Conservation (phyloP, 2,888 invertebrate genomes). For the Pollenia angustigena region DNA sequence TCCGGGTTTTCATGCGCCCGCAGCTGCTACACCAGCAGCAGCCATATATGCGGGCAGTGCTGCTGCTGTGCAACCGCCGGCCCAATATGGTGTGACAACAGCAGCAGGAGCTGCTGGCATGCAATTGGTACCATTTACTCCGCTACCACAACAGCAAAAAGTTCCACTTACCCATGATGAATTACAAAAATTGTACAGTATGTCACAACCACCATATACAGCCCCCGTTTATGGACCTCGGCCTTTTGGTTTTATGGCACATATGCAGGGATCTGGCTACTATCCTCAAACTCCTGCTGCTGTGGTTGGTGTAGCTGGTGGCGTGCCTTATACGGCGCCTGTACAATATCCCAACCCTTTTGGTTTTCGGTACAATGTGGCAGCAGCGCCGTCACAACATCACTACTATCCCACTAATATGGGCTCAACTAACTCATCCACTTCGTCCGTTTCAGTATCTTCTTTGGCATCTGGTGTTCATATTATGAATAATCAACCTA, state of each 20-base stretch:
- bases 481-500: slow-evolving; percentile 32
- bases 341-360: slow-evolving; percentile 75
- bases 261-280: slow-evolving; percentile 30
- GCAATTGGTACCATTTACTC: slow-evolving; percentile 81
- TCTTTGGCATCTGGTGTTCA: slow-evolving; percentile 35
- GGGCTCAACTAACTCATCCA: slow-evolving; percentile 27
- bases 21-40: slow-evolving; percentile 44
- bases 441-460: slow-evolving; percentile 31
- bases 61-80: slow-evolving; percentile 65
- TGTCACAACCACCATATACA: slow-evolving; percentile 77
- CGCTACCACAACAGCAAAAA: slow-evolving; percentile 79
- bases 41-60: slow-evolving; percentile 69
- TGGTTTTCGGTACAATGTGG: slow-evolving; percentile 76
- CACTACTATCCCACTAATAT: slow-evolving; percentile 43
- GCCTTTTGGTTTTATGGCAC: slow-evolving; percentile 72
- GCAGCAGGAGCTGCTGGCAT: slow-evolving; percentile 75
- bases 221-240: slow-evolving; percentile 61
- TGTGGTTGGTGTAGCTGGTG: slow-evolving; percentile 62
- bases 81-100: slow-evolving; percentile 73
- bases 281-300: slow-evolving; percentile 54
- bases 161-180: slow-evolving; percentile 82
- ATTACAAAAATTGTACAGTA: slow-evolving; percentile 82
- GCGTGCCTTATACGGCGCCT: slow-evolving; percentile 67
- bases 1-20: slow-evolving; percentile 52
- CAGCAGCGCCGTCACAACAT: slow-evolving; percentile 24